Evolutionary conservation across 2,797 vertebrate species (phyloP).

Genomic region (Trachurus trachurus): DNA sequence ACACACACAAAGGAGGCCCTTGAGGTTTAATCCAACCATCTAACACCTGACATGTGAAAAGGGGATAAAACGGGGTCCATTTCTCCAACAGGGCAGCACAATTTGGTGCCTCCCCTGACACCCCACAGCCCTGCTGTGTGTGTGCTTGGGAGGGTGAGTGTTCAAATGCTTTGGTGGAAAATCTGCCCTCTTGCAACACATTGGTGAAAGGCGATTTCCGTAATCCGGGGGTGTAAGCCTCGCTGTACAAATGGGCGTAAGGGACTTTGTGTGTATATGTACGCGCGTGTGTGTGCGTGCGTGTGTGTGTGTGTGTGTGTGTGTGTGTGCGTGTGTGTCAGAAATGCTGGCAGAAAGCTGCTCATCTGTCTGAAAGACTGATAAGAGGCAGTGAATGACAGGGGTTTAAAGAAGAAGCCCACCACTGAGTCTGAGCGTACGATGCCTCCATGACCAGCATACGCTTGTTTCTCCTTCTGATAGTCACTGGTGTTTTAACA

Average conservation of each 20-base stretch:
- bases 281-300: constrained; percentile 31
- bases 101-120: constrained; percentile 64
- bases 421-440: constrained; percentile 10
- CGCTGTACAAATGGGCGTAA: constrained; percentile 82
- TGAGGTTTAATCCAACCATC: constrained; percentile 63
- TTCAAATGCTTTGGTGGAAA: constrained; percentile 68
- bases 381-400: constrained; percentile 69
- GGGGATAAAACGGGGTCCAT: constrained; percentile 64
- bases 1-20: constrained; percentile 38
- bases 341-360: constrained; percentile 66
- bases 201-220: constrained; percentile 84
- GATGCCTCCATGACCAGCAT: constrained; percentile 39
- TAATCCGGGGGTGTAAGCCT: constrained; percentile 86
- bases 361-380: constrained; percentile 73
- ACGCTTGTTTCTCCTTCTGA: constrained; percentile 11
- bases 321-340: constrained; percentile 18
- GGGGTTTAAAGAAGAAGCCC: constrained; percentile 47
- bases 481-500: not conserved
- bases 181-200: constrained; percentile 74
- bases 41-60: constrained; percentile 57
- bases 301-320: constrained; percentile 41
- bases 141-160: constrained; percentile 60
- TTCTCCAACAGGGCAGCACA: constrained; percentile 63
- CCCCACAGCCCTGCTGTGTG: constrained; percentile 42
- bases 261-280: constrained; percentile 67